These are phyloP conservation scores for Solenopsis invicta DNA, from an alignment of 1,140 invertebrate species.

Conservation along the genomic window DNA sequence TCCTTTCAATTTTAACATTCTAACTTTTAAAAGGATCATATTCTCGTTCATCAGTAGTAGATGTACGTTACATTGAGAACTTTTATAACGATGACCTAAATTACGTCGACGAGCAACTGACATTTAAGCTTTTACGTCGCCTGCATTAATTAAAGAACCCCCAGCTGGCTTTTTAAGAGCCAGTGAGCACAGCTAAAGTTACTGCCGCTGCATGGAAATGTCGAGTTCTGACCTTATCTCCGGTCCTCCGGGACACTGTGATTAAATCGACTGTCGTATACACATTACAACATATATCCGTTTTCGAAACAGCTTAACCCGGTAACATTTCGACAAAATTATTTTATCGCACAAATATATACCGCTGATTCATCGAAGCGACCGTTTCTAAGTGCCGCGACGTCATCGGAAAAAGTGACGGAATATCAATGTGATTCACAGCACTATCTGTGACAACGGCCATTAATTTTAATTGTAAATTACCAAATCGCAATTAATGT, in stretches of 20 bases:
- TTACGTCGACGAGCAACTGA: slow-evolving; percentile 8
- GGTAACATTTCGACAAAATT: slow-evolving; percentile 75
- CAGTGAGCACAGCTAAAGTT: slow-evolving; percentile 76
- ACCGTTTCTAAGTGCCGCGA: neutral
- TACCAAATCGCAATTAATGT: neutral
- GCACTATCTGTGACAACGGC: neutral
- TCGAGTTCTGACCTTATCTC: slow-evolving; percentile 80
- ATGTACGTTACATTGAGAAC: neutral
- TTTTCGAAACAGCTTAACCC: slow-evolving; percentile 69
- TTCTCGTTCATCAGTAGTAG: neutral
- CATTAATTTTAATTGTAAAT: neutral
- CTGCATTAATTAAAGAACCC: slow-evolving; percentile 78
- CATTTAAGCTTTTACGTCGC: slow-evolving; percentile 5
- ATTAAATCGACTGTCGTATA: slow-evolving; percentile 78
- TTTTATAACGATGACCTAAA: slow-evolving; percentile 44
- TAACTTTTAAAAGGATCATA: neutral
- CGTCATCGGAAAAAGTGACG: neutral
- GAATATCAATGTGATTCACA: neutral
- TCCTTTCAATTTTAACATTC: neutral
- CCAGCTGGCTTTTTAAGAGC: slow-evolving; percentile 78
- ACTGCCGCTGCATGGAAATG: slow-evolving; percentile 75
- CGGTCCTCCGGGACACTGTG: slow-evolving; percentile 78
- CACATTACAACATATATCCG: slow-evolving; percentile 18
- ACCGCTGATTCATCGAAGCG: slow-evolving; percentile 25
- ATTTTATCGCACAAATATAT: neutral